Evolutionary conservation across 2,113 vertebrate species (phyloP), one percentile per base, ranked within the genome.

Genomic region (Notechis scutatus): DNA sequence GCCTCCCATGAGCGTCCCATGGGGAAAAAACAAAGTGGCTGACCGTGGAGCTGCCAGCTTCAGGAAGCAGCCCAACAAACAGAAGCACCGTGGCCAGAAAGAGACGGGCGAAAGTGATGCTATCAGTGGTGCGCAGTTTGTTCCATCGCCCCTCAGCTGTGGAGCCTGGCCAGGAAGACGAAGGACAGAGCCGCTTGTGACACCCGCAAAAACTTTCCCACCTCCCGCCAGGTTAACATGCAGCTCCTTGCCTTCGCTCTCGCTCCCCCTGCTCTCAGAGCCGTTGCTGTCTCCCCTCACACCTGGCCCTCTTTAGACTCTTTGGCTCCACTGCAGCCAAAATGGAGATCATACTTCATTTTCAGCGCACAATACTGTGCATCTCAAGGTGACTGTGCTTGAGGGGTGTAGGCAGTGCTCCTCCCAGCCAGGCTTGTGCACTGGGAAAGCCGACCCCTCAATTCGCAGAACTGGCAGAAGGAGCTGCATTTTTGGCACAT

Each of bases 101-200:
- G 14, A 96, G 92, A 94, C 93, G 74, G 57, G 91, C 89, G 47
- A 95, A 94, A 93, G 94, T 95, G 97, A 98, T 98, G 96, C 94
- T 97, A 97, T 96, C 95, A 26, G 93, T 54, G 87, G 54, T 64
- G 93, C 90, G 87, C 91, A n/a, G 96, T 61, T 90, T 95, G 95
- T 91, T 96, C 97, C 96, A 97, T 97, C 96, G 94, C 96, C 26
- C 92, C 91, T 5, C 0, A 94, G 96, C 91, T 92, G 94, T 34
- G 94, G 11, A 92, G 91, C 45, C 93, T 90, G 90, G 42, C 85
- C 94, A 91, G 92, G 95, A 91, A 64, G 86, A 87, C 86, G 91
- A 92, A 88, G 96, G 97, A 97, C 95, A 97, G 97, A 93, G 96
- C 96, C 9, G 0, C 5, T 9, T 3, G 9, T 24, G 3, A 24